These are phyloP conservation scores for Neodiprion fabricii DNA, from an alignment of 1,140 invertebrate genomes.

Conservation along the genomic window DNA sequence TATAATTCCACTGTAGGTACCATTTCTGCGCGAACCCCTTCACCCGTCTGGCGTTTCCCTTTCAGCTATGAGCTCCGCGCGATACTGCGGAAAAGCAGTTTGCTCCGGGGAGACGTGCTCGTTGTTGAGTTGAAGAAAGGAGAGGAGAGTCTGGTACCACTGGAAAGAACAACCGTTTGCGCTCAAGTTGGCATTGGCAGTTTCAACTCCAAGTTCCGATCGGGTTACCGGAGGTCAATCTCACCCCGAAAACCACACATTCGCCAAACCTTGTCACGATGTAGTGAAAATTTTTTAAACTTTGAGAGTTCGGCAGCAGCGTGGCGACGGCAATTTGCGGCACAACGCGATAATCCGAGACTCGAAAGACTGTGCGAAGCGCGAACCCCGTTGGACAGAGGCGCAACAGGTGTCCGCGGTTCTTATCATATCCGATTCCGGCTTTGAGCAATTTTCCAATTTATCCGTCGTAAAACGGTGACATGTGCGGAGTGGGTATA, in stretches of 20 bases:
- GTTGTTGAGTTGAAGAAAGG: conserved; percentile 10
- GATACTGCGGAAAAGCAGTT: conserved; percentile 18
- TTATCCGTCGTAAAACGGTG: no score
- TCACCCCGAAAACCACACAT: no score
- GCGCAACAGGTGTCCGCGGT: background rate
- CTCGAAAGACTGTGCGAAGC: conserved; percentile 10
- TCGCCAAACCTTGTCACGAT: no score
- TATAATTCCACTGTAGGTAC: conserved; percentile 34
- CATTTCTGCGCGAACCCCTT: conserved; percentile 28
- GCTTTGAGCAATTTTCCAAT: no score
- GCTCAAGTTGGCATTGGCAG: no score
- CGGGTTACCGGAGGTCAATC: no score
- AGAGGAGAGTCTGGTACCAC: background rate
- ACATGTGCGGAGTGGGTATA: no score
- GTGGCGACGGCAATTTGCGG: background rate
- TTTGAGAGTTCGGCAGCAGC: no score
- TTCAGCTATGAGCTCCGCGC: conserved; percentile 18
- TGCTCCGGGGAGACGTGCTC: conserved; percentile 17
- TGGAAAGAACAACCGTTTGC: no score
- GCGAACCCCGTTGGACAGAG: conserved; percentile 24
- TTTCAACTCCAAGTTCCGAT: no score
- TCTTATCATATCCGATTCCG: background rate
- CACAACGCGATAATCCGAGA: background rate
- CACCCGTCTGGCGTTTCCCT: background rate
- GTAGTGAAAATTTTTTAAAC: no score